Evolutionary conservation across 2,113 vertebrate species (phyloP), one percentile per base, ranked within the genome.

Genomic region (Reinhardtius hippoglossoides): DNA sequence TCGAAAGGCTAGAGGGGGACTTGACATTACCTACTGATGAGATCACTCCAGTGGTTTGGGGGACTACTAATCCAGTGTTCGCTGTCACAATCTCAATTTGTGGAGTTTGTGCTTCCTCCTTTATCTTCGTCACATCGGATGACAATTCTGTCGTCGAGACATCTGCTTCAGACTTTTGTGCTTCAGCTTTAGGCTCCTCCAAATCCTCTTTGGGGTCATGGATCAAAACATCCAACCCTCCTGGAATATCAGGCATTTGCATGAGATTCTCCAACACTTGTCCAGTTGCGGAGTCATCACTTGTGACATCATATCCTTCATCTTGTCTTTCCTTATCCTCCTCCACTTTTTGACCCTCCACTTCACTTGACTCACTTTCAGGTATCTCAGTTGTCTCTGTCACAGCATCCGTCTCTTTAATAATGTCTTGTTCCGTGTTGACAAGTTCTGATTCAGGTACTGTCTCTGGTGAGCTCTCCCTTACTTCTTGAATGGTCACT

Each of bases 401-500:
- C 37, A 26, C 16, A 52, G 20, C 65, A 21, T 46, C 78, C 42
- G 57, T 20, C 52, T 61, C 48, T 42, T 75, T 54, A 6, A 42
- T n/a, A 35, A 61, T 23, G 27, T 76, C 58, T 60, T 69, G 65
- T 31, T 74, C 71, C 40, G 57, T 16, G 2, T 35, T 42, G 23
- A 12, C 21, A 35, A 2, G n/a, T n/a, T 4, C 61, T 27, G 59
- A 56, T 60, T 92, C 87, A 61, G 89, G 80, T 52, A n/a, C 10
- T 2, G 80, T 62, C 48, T 83, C 87, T 46, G 59, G 70, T 37
- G 95, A 56, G 46, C 67, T 90, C 60, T 92, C 80, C 21, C 93
- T 89, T n/a, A 88, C 82, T 1, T 92, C 93, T 59, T 94, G n/a
- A 37, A 95, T 89, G 5, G 91, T 78, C 74, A 86, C 86, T 0